Evolutionary conservation across 2,797 vertebrate genomes (phyloP).

Genomic region (Danio tinwini): DNA sequence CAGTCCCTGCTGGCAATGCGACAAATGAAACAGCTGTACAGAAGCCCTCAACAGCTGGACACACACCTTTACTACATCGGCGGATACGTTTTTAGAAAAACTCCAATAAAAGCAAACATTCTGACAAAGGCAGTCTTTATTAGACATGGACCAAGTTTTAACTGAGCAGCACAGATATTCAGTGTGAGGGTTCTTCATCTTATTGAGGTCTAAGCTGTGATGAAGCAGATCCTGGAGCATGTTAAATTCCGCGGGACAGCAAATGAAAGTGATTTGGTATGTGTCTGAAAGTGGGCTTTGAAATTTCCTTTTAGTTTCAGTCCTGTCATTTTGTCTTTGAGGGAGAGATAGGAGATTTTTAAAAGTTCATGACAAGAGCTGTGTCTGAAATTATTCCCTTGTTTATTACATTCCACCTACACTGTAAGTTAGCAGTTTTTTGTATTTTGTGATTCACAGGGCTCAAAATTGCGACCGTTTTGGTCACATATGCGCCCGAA

Average conservation of each 20-base stretch:
- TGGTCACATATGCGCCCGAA: no score
- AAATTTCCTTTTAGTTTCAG: no score
- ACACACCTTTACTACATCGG: conserved; percentile 13
- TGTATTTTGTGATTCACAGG: no score
- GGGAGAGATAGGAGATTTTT: no score
- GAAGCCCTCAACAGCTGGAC: conserved; percentile 33
- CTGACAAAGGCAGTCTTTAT: conserved; percentile 53
- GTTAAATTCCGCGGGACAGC: not conserved
- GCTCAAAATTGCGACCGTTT: no score
- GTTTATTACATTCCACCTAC: no score
- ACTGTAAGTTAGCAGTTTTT: no score
- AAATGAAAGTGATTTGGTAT: conserved; percentile 8
- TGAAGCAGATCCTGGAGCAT: conserved; percentile 7
- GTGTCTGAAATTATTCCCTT: no score
- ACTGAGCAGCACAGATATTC: conserved; percentile 30
- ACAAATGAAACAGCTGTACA: conserved; percentile 12
- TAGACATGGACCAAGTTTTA: conserved; percentile 51
- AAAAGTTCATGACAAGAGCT: no score
- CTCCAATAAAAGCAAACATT: not conserved
- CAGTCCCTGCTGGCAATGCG: not conserved
- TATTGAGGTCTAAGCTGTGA: no score
- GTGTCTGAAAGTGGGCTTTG: not conserved
- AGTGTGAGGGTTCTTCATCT: conserved; percentile 12
- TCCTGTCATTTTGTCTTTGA: no score
- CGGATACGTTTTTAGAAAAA: conserved; percentile 36